phyloP scores from a whole-genome alignment of 2,888 invertebrate genomes.

The Philopedon plagiatum region DNA sequence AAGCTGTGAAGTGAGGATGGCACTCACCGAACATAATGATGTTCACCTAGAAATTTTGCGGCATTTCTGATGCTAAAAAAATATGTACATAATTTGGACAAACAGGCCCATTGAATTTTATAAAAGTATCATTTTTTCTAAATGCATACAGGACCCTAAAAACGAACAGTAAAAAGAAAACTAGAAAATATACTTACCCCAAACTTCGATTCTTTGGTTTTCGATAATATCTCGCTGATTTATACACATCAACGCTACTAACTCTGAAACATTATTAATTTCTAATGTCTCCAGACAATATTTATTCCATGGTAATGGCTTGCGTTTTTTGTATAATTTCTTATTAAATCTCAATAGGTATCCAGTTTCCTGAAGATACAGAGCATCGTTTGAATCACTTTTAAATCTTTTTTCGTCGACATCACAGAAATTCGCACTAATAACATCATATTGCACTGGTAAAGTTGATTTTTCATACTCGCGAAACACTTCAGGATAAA shows the following conservation, averaged over 20 bases:
- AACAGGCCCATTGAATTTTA: no score
- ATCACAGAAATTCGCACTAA: conserved; percentile 19
- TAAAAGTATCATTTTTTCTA: no score
- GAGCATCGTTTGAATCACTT: background rate
- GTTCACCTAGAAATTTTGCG: no score
- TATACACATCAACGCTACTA: conserved; percentile 7
- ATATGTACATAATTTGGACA: no score
- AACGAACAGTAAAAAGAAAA: no score
- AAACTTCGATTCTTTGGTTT: background rate
- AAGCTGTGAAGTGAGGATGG: no score
- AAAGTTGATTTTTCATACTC: background rate
- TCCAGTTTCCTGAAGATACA: conserved; percentile 44
- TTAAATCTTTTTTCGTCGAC: conserved; percentile 15
- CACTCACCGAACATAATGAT: no score
- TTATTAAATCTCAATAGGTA: conserved; percentile 41
- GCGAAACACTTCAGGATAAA: conserved; percentile 13
- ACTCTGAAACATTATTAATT: background rate
- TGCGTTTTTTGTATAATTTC: background rate
- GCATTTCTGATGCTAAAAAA: no score
- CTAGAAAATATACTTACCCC: background rate
- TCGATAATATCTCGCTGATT: background rate
- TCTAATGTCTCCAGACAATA: conserved; percentile 49
- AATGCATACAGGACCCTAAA: no score
- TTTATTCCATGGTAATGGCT: conserved; percentile 23
- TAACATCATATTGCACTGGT: conserved; percentile 20